Evolutionary conservation across 1,140 invertebrate genomes (phyloP).

Genomic region (Hycleus phaleratus): DNA sequence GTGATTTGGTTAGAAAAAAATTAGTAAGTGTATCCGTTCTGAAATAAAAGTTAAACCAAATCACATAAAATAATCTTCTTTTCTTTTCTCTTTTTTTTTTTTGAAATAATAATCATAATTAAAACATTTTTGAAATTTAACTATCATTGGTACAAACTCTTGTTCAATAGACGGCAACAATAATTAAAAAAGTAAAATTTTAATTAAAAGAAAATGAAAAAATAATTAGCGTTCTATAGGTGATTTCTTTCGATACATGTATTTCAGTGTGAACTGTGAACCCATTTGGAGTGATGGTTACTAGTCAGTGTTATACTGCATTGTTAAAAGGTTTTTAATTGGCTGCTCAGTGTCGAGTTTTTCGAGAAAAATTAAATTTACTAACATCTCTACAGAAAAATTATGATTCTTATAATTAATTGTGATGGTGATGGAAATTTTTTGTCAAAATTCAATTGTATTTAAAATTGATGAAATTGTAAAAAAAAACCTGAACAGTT

Average conservation of each 20-base stretch:
- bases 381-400: background rate
- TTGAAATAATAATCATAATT: background rate
- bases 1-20: background rate
- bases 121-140: background rate
- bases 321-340: constrained; percentile 28
- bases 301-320: constrained; percentile 36
- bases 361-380: background rate
- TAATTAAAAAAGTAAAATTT: constrained; percentile 11
- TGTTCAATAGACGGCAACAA: constrained; percentile 19
- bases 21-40: background rate
- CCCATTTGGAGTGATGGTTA: constrained; percentile 29
- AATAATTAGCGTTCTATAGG: constrained; percentile 11
- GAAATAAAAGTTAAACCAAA: background rate
- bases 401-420: constrained; percentile 1
- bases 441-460: background rate
- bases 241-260: constrained; percentile 17
- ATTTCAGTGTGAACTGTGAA: constrained; percentile 28
- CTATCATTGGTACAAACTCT: constrained; percentile 26
- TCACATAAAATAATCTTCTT: background rate
- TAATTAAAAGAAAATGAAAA: background rate
- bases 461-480: background rate
- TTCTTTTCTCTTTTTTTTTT: background rate
- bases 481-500: background rate
- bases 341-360: constrained; percentile 22
- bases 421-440: background rate